Evolutionary conservation across 1,140 invertebrate genomes (phyloP).

Genomic region (Drosophila funebris): DNA sequence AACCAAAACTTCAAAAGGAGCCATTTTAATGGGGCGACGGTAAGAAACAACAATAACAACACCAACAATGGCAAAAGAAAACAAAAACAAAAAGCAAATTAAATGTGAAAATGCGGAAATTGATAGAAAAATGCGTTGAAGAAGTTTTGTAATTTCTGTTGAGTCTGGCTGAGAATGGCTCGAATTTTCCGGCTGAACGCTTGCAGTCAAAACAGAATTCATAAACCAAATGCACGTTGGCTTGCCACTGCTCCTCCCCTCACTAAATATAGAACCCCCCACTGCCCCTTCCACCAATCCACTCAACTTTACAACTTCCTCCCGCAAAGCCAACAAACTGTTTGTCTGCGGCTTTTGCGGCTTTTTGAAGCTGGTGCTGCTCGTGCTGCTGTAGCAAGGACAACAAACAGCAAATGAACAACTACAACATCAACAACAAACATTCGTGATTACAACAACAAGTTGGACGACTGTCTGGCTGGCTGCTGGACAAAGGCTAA

Average conservation of each 20-base stretch:
- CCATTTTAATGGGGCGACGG: conserved; percentile 5
- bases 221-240: conserved; percentile 70
- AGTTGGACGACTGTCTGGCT: neutral
- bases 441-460: conserved; percentile 24
- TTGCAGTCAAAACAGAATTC: conserved; percentile 69
- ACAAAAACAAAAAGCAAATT: conserved; percentile 1
- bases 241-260: conserved; percentile 14
- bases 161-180: conserved; percentile 20
- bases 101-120: conserved; percentile 27
- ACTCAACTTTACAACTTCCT: neutral
- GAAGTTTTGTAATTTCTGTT: neutral
- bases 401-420: conserved; percentile 11
- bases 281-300: neutral
- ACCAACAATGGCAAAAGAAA: too few relatives aligned
- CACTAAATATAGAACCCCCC: too few relatives aligned
- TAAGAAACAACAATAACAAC: neutral
- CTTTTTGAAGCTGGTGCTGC: too few relatives aligned
- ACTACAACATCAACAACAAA: conserved; percentile 14
- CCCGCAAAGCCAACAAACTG: conserved; percentile 31
- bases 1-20: conserved; percentile 14
- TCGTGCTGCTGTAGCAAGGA: conserved; percentile 15
- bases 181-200: conserved; percentile 67
- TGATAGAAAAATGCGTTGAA: conserved; percentile 33
- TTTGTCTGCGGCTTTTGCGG: conserved; percentile 64
- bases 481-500: neutral